These are phyloP conservation scores for Chymomyza caudatula DNA, from an alignment of 2,888 invertebrate genomes.

Conservation along the genomic window DNA sequence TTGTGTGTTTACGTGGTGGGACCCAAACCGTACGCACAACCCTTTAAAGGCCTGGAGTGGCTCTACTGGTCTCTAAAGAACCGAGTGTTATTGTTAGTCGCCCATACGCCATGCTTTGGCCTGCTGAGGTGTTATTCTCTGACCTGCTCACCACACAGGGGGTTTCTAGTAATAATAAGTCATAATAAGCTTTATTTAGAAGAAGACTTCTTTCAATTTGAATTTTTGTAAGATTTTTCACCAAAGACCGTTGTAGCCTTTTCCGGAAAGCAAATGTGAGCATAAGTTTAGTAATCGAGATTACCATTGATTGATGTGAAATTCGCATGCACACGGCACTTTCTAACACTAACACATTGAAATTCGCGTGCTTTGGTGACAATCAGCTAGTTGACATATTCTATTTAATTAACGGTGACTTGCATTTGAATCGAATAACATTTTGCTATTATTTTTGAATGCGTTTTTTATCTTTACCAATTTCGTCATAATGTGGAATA, in stretches of 20 bases:
- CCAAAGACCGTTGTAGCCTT: too few relatives aligned
- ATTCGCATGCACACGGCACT: neutral
- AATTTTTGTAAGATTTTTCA: neutral
- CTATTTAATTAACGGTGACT: slow-evolving; percentile 30
- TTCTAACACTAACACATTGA: neutral
- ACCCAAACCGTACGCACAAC: too few relatives aligned
- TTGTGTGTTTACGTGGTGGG: too few relatives aligned
- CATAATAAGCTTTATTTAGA: too few relatives aligned
- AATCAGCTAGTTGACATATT: slow-evolving; percentile 4
- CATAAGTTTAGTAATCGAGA: neutral
- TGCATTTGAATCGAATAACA: slow-evolving; percentile 11
- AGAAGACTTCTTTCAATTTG: slow-evolving; percentile 4
- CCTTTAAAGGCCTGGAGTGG: too few relatives aligned
- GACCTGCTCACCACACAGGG: too few relatives aligned
- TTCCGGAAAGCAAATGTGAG: too few relatives aligned
- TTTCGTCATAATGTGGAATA: slow-evolving; percentile 26
- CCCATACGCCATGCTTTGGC: too few relatives aligned
- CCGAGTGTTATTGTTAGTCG: too few relatives aligned
- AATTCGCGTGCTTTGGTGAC: slow-evolving; percentile 3
- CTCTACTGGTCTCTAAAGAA: too few relatives aligned
- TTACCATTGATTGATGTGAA: neutral
- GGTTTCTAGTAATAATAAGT: too few relatives aligned
- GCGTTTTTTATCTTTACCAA: slow-evolving; percentile 2
- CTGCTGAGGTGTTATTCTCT: too few relatives aligned
- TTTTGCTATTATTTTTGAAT: neutral